A percentile compares a stretch with the other conserved stretches of the same genome.
Evolutionary conservation across 2,888 invertebrate species (phyloP).

Genomic region (Dendrolimus pini): DNA sequence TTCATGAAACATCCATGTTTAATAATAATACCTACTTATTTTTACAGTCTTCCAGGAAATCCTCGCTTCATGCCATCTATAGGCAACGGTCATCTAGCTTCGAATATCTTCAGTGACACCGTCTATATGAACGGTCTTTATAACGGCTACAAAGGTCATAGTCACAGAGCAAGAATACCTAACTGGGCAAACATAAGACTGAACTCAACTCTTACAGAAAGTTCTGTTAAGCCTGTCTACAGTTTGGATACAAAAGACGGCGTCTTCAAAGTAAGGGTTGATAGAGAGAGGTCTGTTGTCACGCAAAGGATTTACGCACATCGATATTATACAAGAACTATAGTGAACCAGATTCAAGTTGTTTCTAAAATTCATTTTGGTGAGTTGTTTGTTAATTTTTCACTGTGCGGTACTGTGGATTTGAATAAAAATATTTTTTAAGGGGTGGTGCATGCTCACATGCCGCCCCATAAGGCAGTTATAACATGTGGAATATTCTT

Average conservation of each 20-base stretch:
- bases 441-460: too few species aligned
- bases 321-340: conserved; percentile 63
- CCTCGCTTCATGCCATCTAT: conserved; percentile 76
- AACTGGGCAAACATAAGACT: conserved; percentile 74
- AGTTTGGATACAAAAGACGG: conserved; percentile 64
- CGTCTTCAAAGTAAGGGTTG: conserved; percentile 62
- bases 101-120: conserved; percentile 75
- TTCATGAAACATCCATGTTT: not conserved
- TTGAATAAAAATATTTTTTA: too few species aligned
- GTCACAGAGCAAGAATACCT: conserved; percentile 78
- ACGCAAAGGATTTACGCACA: conserved; percentile 69
- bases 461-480: too few species aligned
- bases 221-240: conserved; percentile 53
- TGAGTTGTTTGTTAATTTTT: conserved; percentile 13
- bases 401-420: too few species aligned
- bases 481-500: too few species aligned
- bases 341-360: conserved; percentile 67
- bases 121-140: conserved; percentile 79
- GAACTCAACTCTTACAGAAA: conserved; percentile 57
- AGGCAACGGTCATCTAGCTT: conserved; percentile 78
- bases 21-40: not conserved
- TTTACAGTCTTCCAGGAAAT: conserved; percentile 70
- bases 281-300: conserved; percentile 62
- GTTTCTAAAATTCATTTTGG: conserved; percentile 57
- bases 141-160: conserved; percentile 72